phyloP scores from a whole-genome alignment of 2,113 vertebrate genomes.

The Protobothrops flavoviridis region DNA sequence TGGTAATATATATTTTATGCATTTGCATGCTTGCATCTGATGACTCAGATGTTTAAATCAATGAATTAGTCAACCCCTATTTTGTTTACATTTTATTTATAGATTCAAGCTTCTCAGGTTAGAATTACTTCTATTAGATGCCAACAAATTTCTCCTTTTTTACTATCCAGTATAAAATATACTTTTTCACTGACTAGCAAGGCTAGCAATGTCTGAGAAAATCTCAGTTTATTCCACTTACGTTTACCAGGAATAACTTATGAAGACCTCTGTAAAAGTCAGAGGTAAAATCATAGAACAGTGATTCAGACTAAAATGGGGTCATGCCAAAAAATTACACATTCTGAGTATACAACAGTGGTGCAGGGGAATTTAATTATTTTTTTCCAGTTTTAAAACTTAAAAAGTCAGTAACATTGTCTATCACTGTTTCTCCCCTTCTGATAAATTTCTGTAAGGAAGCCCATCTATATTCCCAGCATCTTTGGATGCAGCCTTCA shows the following conservation, averaged over 20 bases:
- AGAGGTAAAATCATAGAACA: slow-evolving; percentile 4
- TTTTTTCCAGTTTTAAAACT: background rate
- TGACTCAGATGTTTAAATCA: background rate
- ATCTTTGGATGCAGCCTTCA: background rate
- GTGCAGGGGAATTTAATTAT: background rate
- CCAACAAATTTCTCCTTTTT: background rate
- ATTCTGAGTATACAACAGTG: background rate
- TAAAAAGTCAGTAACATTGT: background rate
- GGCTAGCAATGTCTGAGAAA: background rate
- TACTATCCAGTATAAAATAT: background rate
- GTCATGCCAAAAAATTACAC: background rate
- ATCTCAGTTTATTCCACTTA: background rate
- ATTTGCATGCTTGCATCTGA: background rate
- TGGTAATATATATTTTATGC: background rate
- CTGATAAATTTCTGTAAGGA: background rate
- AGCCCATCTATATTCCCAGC: background rate
- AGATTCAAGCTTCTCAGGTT: background rate
- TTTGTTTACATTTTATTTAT: background rate
- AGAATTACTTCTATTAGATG: background rate
- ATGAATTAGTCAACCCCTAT: background rate
- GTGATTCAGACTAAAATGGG: background rate
- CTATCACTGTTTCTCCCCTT: background rate
- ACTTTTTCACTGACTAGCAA: background rate
- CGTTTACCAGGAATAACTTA: background rate
- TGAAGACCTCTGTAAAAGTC: background rate